A percentile compares a stretch with the other conserved stretches of the same genome.
Evolutionary conservation across 2,888 invertebrate species (phyloP).

Genomic region (Norana najaformis): DNA sequence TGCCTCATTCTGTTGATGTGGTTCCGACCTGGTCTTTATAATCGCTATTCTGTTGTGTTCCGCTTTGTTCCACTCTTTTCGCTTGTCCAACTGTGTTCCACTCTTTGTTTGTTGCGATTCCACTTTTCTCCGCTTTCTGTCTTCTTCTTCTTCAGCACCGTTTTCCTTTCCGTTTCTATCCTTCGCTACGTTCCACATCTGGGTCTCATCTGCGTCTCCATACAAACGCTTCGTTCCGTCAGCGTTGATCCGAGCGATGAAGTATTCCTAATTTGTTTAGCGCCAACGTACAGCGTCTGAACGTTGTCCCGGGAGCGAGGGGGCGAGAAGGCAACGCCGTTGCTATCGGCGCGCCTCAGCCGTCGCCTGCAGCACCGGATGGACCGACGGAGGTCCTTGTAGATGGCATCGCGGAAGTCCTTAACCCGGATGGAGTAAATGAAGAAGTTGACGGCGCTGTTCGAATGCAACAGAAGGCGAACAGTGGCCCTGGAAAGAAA

Average conservation of each 20-base stretch:
- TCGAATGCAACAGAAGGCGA: background rate
- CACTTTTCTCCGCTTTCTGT: background rate
- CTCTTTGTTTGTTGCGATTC: background rate
- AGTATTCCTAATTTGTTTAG: background rate
- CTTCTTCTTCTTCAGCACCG: background rate
- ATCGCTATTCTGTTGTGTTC: background rate
- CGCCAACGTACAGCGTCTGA: background rate
- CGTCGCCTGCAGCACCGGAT: background rate
- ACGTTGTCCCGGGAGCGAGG: background rate
- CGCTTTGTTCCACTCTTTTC: background rate
- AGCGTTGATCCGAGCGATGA: background rate
- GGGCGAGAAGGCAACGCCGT: background rate
- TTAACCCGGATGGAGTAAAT: background rate
- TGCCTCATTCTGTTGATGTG: no score
- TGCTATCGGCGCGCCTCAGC: background rate
- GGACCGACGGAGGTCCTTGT: background rate
- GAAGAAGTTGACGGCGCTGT: constrained; percentile 24
- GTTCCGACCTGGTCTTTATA: no score
- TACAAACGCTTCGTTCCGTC: background rate
- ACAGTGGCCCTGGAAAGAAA: background rate
- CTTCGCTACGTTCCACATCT: background rate
- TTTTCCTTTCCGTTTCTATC: background rate
- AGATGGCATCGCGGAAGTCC: constrained; percentile 15
- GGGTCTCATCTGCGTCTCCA: background rate
- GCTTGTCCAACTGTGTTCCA: background rate